Base-by-base conservation (phyloP, 2,797 vertebrate species). In the Parauchenoglanis punctatus region DNA sequence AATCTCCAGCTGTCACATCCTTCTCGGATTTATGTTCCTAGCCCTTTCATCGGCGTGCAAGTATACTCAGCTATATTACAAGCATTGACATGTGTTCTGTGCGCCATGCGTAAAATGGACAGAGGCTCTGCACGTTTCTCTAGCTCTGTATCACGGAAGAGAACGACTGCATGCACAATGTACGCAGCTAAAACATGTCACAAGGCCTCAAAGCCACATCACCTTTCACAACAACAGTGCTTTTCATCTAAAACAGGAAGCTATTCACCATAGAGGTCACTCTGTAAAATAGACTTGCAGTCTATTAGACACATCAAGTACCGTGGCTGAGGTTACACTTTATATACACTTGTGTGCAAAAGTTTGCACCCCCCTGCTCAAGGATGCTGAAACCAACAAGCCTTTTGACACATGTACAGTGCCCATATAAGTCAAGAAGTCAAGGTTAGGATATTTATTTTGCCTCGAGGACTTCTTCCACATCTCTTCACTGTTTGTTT, bases 281-380 rank as follows among this genome's bases (percentile, higher is more conserved):
- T 58, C 31, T 2, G 54, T 46, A 11, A 18, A 31, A 73, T 4
- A 68, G 7, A 86, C 58, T 1, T 35, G 46, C 44, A n/a, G 58
- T 31, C 46, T 46, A 65, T 18, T 20, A 40, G 3, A 58, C 11
- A 85, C 11, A 1, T 44, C 13, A 63, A 67, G 78, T 40, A 68
- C 85, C 85, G 40, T 80, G 85, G 76, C 75, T 80, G 75, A 68
- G 75, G 44, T 68, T 52, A 40, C 52, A 80, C 17, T 20, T 25
- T 8, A 28, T 2, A 82, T 65, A 35, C 13, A 7, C 15, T n/a
- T 54, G 10, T 68, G 81, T 83, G 46, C 63, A 70, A 83, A 83
- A 68, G 81, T 83, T 83, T 83, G 65, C 63, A 83, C 56, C 31
- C 81, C 81, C 81, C 65, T 83, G 65, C 28, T 68, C 13, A 18